Conservation (phyloP, 2,797 vertebrate genomes). For the Lepus townsendii region DNA sequence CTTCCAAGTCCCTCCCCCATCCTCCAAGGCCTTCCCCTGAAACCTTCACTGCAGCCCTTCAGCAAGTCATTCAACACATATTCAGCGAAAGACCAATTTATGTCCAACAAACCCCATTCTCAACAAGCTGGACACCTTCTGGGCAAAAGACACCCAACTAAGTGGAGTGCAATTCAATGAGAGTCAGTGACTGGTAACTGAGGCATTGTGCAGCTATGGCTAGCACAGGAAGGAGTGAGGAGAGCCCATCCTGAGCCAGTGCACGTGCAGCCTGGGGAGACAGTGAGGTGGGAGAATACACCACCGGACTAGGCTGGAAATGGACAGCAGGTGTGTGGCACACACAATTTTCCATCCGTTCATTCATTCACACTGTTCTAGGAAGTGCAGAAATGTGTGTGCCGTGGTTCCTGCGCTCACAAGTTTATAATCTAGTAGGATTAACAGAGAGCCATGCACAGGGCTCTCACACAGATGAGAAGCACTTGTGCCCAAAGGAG, state of each 20-base stretch:
- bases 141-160: not conserved
- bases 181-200: not conserved
- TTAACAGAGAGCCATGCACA: accelerated
- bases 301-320: not conserved
- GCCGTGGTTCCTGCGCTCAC: not conserved
- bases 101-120: not conserved
- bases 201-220: not conserved
- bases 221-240: too few species aligned
- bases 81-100: not conserved
- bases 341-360: not conserved
- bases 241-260: accelerated
- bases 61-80: not conserved
- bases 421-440: not conserved
- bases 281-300: not conserved
- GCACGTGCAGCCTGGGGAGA: not conserved
- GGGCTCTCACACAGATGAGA: not conserved
- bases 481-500: not conserved
- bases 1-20: not conserved
- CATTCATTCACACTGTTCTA: not conserved
- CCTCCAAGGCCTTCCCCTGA: not conserved
- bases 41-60: not conserved
- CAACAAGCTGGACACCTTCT: not conserved
- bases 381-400: not conserved
- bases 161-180: not conserved
- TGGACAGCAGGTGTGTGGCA: not conserved